Evolutionary conservation across 92 coral and sea anemone species (phyloP).

Genomic region (Virgularia gustaviana): DNA sequence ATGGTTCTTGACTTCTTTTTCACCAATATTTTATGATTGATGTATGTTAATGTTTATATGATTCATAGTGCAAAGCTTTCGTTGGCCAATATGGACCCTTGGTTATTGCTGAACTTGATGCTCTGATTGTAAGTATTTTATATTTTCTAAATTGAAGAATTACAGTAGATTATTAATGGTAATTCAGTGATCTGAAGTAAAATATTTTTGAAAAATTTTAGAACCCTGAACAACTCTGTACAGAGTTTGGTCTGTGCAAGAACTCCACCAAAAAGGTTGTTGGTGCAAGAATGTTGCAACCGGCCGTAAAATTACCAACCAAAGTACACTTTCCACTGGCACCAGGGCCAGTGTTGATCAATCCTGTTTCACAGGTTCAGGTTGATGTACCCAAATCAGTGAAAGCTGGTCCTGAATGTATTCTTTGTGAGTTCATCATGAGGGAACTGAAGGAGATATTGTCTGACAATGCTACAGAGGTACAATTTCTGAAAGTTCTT

Average conservation of each 20-base stretch:
- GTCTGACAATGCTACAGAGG: slow-evolving; percentile 76
- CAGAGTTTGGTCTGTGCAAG: slow-evolving; percentile 65
- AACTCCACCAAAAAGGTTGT: slow-evolving; percentile 50
- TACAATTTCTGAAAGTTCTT: slow-evolving; percentile 8
- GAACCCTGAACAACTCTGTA: slow-evolving; percentile 66
- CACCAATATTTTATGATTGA: not conserved
- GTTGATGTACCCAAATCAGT: slow-evolving; percentile 57
- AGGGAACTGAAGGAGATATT: slow-evolving; percentile 57
- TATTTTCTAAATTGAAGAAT: not conserved
- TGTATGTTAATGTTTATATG: not conserved
- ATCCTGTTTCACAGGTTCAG: slow-evolving; percentile 10
- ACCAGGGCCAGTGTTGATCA: slow-evolving; percentile 25
- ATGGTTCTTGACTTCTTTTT: no score
- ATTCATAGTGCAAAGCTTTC: slow-evolving; percentile 39
- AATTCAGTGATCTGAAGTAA: not conserved
- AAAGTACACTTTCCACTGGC: slow-evolving; percentile 25
- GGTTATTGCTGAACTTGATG: slow-evolving; percentile 26
- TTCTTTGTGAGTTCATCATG: slow-evolving; percentile 78
- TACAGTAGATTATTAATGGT: no score
- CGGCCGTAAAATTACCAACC: slow-evolving; percentile 42
- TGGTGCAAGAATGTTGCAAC: slow-evolving; percentile 48
- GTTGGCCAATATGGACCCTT: slow-evolving; percentile 47
- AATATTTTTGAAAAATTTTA: slow-evolving; percentile 25
- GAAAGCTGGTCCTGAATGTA: slow-evolving; percentile 51
- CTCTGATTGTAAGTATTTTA: slow-evolving; percentile 30